Conservation (phyloP, 1,140 invertebrate genomes). For the Lucilia cuprina region DNA sequence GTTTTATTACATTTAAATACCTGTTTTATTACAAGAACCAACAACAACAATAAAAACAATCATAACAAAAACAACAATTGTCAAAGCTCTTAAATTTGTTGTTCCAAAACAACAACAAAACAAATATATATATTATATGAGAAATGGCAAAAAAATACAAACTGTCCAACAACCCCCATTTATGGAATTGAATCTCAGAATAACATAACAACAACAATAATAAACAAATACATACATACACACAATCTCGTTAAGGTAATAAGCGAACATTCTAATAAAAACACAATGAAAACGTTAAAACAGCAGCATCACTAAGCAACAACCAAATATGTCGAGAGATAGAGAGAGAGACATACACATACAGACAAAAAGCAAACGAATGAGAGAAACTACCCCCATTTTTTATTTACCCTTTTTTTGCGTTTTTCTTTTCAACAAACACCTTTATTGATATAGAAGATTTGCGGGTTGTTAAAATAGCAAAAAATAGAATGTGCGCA, state of each 20-base stretch:
- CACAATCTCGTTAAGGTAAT: no score
- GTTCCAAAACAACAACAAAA: neutral
- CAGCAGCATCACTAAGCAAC: constrained; percentile 12
- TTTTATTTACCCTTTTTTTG: neutral
- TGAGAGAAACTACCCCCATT: neutral
- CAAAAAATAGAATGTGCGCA: neutral
- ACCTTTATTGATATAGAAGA: neutral
- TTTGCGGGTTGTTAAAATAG: neutral
- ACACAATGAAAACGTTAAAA: constrained; percentile 3
- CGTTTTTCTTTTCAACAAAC: neutral
- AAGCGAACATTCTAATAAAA: neutral
- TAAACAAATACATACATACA: no score
- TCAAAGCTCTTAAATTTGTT: neutral
- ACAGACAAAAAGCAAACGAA: neutral
- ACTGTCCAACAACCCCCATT: constrained; percentile 15
- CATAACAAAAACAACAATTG: neutral
- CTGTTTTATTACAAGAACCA: neutral
- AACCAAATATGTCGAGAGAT: neutral
- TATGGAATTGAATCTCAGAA: constrained; percentile 5
- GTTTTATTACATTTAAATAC: neutral
- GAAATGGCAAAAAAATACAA: neutral
- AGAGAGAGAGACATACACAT: no score
- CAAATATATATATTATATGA: neutral
- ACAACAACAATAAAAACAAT: neutral
- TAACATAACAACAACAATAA: neutral